These are phyloP conservation scores for Petrolisthes manimaculis DNA, from an alignment of 2,888 invertebrate species.

Conservation along the genomic window DNA sequence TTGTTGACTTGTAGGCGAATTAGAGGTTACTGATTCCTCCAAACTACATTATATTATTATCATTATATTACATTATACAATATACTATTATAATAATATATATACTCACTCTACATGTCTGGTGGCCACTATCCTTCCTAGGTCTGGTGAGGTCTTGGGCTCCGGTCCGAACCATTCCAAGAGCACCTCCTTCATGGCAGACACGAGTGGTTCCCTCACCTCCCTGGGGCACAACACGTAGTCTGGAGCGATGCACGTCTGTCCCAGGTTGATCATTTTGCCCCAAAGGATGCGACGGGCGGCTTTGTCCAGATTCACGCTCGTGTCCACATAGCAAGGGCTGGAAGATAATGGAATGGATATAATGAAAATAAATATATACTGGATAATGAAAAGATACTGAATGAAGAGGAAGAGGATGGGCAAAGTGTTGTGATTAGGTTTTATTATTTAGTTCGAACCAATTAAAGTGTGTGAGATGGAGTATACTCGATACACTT, in stretches of 20 bases:
- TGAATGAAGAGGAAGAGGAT: too few relatives aligned
- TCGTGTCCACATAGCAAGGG: conserved; percentile 90
- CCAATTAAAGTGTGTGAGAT: too few relatives aligned
- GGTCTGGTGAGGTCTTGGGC: conserved; percentile 84
- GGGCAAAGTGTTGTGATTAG: too few relatives aligned
- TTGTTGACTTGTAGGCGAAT: background rate
- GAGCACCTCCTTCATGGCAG: conserved; percentile 77
- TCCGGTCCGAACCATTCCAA: conserved; percentile 88
- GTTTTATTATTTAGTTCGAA: too few relatives aligned
- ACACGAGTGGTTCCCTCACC: conserved; percentile 80
- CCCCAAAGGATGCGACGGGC: conserved; percentile 93
- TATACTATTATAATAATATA: background rate
- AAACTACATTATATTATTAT: too few relatives aligned
- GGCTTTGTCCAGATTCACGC: conserved; percentile 83
- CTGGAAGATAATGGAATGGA: conserved; percentile 20
- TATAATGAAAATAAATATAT: background rate
- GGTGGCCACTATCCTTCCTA: conserved; percentile 86
- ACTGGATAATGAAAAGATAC: background rate
- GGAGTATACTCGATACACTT: too few relatives aligned
- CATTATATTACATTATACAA: too few relatives aligned
- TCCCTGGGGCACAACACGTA: conserved; percentile 87
- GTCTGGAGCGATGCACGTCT: conserved; percentile 97
- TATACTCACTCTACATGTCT: conserved; percentile 80
- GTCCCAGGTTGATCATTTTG: conserved; percentile 90
- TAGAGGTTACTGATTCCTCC: too few relatives aligned